These are phyloP conservation scores for Trichacis sp. DNA, from an alignment of 2,888 invertebrate genomes.

Conservation along the genomic window DNA sequence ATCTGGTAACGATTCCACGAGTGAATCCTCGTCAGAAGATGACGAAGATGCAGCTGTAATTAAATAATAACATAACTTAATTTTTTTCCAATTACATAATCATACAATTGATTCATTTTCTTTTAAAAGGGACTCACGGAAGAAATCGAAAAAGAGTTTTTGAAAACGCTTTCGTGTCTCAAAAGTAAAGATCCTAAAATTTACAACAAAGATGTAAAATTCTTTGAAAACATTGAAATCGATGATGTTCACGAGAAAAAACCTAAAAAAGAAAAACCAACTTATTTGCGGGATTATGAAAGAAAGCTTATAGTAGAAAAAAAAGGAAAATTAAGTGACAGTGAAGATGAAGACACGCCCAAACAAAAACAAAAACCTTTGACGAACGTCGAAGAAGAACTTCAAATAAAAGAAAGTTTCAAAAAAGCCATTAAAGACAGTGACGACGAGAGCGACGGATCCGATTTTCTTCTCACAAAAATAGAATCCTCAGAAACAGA, in stretches of 20 bases:
- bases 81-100: background rate
- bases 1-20: conserved; percentile 65
- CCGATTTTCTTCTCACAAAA: conserved; percentile 50
- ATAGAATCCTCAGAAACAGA: conserved; percentile 69
- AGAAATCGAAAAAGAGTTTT: conserved; percentile 86
- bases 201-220: conserved; percentile 81
- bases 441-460: conserved; percentile 70
- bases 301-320: conserved; percentile 79
- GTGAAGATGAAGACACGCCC: conserved; percentile 53
- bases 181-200: conserved; percentile 92
- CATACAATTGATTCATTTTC: background rate
- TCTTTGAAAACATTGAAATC: conserved; percentile 71
- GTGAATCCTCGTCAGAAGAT: conserved; percentile 72
- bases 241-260: conserved; percentile 70
- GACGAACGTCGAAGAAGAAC: conserved; percentile 78
- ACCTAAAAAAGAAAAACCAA: conserved; percentile 71
- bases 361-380: conserved; percentile 57
- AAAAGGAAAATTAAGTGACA: conserved; percentile 71
- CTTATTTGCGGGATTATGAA: conserved; percentile 85
- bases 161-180: conserved; percentile 85
- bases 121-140: conserved; percentile 72
- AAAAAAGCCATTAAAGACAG: conserved; percentile 71
- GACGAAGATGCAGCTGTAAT: conserved; percentile 73
- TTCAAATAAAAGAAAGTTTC: conserved; percentile 76
- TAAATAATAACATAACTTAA: conserved; percentile 5